Evolutionary conservation across 2,113 vertebrate species (phyloP), one percentile per base, ranked within the genome.

Genomic region (Dipodomys spectabilis): DNA sequence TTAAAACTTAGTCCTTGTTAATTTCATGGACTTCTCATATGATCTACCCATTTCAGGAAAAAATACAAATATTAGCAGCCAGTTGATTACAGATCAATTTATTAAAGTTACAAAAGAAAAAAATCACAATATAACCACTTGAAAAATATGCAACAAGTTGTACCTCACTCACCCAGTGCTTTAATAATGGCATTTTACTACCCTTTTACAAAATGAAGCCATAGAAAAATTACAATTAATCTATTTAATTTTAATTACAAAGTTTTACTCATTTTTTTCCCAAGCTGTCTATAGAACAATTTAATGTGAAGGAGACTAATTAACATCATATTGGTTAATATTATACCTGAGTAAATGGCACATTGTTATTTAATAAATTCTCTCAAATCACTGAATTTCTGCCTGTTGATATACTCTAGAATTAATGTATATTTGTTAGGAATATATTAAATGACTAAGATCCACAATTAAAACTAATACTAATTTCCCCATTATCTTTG

Each of bases 91-190:
- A 28, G 60, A 95, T 95, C 27, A 6, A 77, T 77, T 81, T 85
- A 80, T 65, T 80, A 77, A 83, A 84, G 18, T 74, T 78, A 85
- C 25, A 68, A 88, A 93, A 79, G 60, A 78, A 85, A 83, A 88
- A 45, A 91, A 65, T 44, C 74, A 82, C 7, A 84, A n/a, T 72
- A 28, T 78, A 83, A 88, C 1, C 44, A 82, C 45, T 93, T 35
- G 86, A 91, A 12, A 89, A 93, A 87, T 87, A 90, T 32, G 87
- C 81, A 95, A 94, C 93, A 96, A 74, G 87, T 82, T 93, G 30
- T 30, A 74, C 16, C 69, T 84, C 18, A 67, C 7, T 88, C 3
- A 73, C 28, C 13, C 62, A 75, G 28, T 73, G 6, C 44, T 94
- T 92, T 82, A 39, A 64, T 72, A 92, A 83, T 30, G 32, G 25